A percentile compares a stretch with the other conserved stretches of the same genome.
Evolutionary conservation across 2,888 invertebrate species (phyloP).

Genomic region (Amorpha juglandis): DNA sequence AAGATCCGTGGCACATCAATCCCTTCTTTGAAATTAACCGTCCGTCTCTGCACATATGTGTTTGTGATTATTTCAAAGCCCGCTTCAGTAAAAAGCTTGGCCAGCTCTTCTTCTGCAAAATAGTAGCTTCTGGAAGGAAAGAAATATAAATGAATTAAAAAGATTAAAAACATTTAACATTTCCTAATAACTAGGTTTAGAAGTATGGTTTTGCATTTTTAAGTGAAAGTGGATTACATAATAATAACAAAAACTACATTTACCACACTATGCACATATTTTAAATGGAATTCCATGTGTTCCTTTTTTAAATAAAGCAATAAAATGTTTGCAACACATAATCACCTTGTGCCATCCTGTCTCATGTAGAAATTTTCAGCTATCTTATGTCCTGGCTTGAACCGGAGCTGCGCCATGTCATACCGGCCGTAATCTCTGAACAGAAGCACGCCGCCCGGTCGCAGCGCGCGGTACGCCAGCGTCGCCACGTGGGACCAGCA

Average conservation of each 20-base stretch:
- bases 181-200: too few relatives aligned
- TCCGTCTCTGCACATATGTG: constrained; percentile 93
- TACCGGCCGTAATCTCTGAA: constrained; percentile 97
- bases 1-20: constrained; percentile 96
- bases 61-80: constrained; percentile 89
- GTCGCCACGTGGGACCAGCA: constrained; percentile 87
- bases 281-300: too few relatives aligned
- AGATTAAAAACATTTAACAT: too few relatives aligned
- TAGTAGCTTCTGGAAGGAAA: constrained; percentile 88
- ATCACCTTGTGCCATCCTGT: constrained; percentile 96
- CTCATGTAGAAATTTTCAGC: constrained; percentile 96
- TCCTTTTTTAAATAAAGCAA: not conserved
- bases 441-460: constrained; percentile 91
- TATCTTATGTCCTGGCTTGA: constrained; percentile 96
- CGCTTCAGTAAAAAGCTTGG: constrained; percentile 85
- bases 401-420: constrained; percentile 98
- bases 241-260: too few relatives aligned
- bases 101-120: constrained; percentile 89
- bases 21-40: constrained; percentile 96
- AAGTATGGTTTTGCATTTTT: too few relatives aligned
- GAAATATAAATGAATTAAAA: too few relatives aligned
- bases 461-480: constrained; percentile 87
- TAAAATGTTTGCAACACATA: not conserved
- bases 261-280: too few relatives aligned
- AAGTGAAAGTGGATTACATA: too few relatives aligned